Conservation (phyloP, 2,797 vertebrate species). For the Sebastes matsubarae region DNA sequence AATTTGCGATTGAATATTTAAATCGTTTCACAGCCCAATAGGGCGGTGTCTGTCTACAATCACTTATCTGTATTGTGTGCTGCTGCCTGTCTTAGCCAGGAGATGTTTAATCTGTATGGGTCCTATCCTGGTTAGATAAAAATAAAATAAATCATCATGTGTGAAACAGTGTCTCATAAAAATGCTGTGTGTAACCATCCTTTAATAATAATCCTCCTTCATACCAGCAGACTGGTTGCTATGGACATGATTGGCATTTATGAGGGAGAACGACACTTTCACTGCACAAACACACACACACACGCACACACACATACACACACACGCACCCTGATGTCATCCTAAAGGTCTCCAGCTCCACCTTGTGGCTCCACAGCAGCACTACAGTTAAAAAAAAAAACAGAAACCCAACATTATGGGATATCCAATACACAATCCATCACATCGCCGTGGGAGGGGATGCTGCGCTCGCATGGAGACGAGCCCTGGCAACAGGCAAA, state of each 20-base stretch:
- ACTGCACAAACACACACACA: neutral
- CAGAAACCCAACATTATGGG: neutral
- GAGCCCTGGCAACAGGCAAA: conserved; percentile 66
- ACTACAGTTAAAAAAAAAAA: neutral
- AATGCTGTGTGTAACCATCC: neutral
- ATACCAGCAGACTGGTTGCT: neutral
- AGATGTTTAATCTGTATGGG: too few relatives aligned
- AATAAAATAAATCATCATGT: neutral
- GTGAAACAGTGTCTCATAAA: neutral
- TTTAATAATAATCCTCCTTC: neutral
- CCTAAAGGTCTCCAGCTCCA: conserved; percentile 16
- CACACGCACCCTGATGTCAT: neutral
- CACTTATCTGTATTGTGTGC: too few relatives aligned
- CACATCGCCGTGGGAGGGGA: conserved; percentile 49
- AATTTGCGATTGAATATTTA: too few relatives aligned
- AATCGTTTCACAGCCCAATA: too few relatives aligned
- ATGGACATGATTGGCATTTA: neutral
- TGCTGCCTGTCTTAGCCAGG: too few relatives aligned
- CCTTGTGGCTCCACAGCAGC: conserved; percentile 29
- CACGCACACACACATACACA: too few relatives aligned
- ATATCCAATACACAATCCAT: conserved; percentile 36
- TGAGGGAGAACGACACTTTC: neutral
- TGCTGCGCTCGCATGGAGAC: conserved; percentile 47
- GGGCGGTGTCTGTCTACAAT: too few relatives aligned
- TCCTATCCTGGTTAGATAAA: too few relatives aligned